Evolutionary conservation across 2,113 vertebrate genomes (phyloP), one percentile per base, ranked within the genome.

Genomic region (Clarias batrachus): DNA sequence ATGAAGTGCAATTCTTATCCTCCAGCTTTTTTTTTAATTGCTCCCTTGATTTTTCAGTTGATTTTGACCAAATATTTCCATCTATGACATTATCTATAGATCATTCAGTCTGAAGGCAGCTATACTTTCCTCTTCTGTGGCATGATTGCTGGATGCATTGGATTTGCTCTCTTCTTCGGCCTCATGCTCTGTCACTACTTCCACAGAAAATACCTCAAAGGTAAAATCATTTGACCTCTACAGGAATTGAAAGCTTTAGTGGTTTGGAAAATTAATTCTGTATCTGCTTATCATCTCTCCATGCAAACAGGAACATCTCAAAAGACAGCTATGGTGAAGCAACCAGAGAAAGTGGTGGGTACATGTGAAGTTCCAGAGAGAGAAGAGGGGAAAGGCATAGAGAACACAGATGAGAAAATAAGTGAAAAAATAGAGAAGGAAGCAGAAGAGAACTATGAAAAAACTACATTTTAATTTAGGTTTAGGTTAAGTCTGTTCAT

Each of bases 41-140:
- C 5, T 48, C 7, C 48, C 0, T 8, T 16, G 6, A 83, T 1
- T 63, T 30, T 54, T 52, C 41, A 87, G 71, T 21, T 54, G 19
- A 25, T 54, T 48, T 41, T 56, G 27, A 85, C 81, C 83, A 84
- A 88, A 48, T 48, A 48, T 48, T 70, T 52, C 84, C 87, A 57
- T 48, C 6, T 87, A 84, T 89, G 87, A 86, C 88, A 83, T 73
- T 60, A 41, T 9, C 65, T 86, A 0, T 93, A 99, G 98, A 93
- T 98, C 21, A 97, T 99, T 89, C 96, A 98, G 0, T 95, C 93
- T 33, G 90, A 93, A 88, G 97, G 97, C 90, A 98, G 96, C 91
- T 97, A 98, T 89, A 98, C 97, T 89, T 99, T 99, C 94, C 96
- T 97, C 92, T 93, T 99, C 63, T 98, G 97, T 11, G 97, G 97